Evolutionary conservation across 2,113 vertebrate species (phyloP).

Genomic region (Sorex fumeus): DNA sequence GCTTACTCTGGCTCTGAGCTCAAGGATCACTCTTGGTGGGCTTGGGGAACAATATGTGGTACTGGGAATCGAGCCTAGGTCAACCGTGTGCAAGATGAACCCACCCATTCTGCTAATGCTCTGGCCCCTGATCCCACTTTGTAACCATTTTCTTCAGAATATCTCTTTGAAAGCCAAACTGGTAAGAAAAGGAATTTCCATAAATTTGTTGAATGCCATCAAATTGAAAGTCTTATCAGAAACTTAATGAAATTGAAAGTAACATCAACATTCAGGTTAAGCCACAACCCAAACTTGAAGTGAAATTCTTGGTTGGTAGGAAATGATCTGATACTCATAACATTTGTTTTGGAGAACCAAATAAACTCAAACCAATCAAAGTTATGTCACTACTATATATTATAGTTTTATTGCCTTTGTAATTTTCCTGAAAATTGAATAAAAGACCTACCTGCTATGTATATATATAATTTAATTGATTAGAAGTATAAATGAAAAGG

Average conservation of each 20-base stretch:
- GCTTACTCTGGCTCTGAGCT: no score
- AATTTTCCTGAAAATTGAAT: constrained; percentile 50
- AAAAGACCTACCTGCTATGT: not conserved
- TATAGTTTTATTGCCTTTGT: not conserved
- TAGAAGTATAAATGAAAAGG: not conserved
- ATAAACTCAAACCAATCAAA: not conserved
- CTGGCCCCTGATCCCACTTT: no score
- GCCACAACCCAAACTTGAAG: not conserved
- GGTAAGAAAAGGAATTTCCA: constrained; percentile 42
- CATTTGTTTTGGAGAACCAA: constrained; percentile 21
- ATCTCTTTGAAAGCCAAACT: not conserved
- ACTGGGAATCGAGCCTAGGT: no score
- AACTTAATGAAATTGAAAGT: constrained; percentile 12
- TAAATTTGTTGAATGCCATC: constrained; percentile 52
- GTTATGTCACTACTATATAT: not conserved
- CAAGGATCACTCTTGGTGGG: no score
- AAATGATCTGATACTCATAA: constrained; percentile 19
- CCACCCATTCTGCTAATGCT: not conserved
- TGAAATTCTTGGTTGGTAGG: not conserved
- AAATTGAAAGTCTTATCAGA: constrained; percentile 38
- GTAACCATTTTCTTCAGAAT: not conserved
- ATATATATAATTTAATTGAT: not conserved
- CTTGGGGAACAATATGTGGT: no score
- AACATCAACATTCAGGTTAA: not conserved
- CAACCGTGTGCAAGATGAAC: no score